Evolutionary conservation across 92 coral and sea anemone genomes (phyloP).

Genomic region (Heteractis magnifica): DNA sequence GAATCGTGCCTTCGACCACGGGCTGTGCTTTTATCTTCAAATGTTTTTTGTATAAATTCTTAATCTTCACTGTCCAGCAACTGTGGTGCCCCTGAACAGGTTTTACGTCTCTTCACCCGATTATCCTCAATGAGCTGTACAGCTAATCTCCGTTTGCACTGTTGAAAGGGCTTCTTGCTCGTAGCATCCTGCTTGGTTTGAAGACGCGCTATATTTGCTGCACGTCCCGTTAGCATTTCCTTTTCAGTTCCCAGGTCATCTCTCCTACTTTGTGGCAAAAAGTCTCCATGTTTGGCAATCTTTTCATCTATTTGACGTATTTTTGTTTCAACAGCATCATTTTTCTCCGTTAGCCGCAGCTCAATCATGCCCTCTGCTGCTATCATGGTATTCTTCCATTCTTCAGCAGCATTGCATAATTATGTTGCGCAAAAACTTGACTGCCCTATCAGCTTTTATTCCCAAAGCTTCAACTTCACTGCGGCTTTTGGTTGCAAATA

Average conservation of each 20-base stretch:
- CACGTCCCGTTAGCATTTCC: conserved; percentile 35
- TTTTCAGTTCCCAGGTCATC: conserved; percentile 26
- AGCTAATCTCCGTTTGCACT: conserved; percentile 33
- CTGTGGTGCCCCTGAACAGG: conserved; percentile 30
- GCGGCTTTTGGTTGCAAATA: conserved; percentile 50
- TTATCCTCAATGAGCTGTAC: conserved; percentile 45
- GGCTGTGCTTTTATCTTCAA: conserved; percentile 45
- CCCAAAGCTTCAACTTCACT: conserved; percentile 39
- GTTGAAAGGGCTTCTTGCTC: conserved; percentile 28
- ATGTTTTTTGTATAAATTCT: conserved; percentile 34
- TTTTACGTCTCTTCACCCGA: conserved; percentile 41
- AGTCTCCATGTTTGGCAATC: conserved; percentile 28
- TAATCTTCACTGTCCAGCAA: conserved; percentile 57
- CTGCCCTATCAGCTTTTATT: conserved; percentile 47
- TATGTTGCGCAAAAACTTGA: conserved; percentile 15
- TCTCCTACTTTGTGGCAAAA: conserved; percentile 25
- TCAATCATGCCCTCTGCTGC: conserved; percentile 45
- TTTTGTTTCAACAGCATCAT: conserved; percentile 11
- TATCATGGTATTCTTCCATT: conserved; percentile 23
- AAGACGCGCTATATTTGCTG: conserved; percentile 20
- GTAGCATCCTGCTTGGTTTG: conserved; percentile 9
- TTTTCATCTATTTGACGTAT: conserved; percentile 30
- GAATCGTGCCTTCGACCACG: conserved; percentile 64
- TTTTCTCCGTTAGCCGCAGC: conserved; percentile 18
- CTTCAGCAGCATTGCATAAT: conserved; percentile 16